Base-by-base conservation (phyloP, 2,888 invertebrate genomes). In the Ariolimax columbianus region DNA sequence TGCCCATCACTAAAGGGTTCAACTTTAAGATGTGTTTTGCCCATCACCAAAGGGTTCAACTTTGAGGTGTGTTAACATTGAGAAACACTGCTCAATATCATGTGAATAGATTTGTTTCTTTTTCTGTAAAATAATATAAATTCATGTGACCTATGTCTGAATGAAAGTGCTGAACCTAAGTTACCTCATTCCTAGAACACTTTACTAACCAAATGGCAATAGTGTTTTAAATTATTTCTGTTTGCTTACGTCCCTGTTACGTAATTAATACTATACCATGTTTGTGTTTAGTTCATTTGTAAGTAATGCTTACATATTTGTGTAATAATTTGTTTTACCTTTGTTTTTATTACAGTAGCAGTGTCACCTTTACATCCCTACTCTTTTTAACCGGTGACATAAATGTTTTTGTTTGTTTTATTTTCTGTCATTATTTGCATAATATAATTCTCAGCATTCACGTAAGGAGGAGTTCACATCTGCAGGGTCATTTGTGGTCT, bases 221-320 rank as follows among this genome's bases (percentile, higher is more conserved):
- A 72, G 72, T 72, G 40, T 72, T 72, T 72, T 40, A 72, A 72
- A 72, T 72, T 72, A 72, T 70, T 36, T 70, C 70, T 70, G 4
- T 70, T 36, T 63, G 30, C n/a, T 19, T 4, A 14, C n/a, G 3
- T 26, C n/a, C 19, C 26, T 72, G 26, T 72, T 72, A 11, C 26
- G 38, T 72, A 26, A 3, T 3, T 72, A 38, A 0, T 72, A 7
- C 40, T 40, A 0, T 72, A 70, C 2, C 17, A 33, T 11, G 36
- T 1, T 38, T 70, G 1, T 19, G 36, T 33, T 38, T 19, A 70
- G 70, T 38, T 38, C 38, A 63, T 11, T n/a, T n/a, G 23, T n/a
- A 63, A n/a, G 26, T 7, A 14, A n/a, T 63, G 23, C 4, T 47
- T 47, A 9, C 3, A 33, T 66, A 33, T 33, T 66, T 66, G 14